Evolutionary conservation across 2,888 invertebrate genomes (phyloP), one percentile per base, ranked within the genome.

Genomic region (Lasioglossum malachurum): DNA sequence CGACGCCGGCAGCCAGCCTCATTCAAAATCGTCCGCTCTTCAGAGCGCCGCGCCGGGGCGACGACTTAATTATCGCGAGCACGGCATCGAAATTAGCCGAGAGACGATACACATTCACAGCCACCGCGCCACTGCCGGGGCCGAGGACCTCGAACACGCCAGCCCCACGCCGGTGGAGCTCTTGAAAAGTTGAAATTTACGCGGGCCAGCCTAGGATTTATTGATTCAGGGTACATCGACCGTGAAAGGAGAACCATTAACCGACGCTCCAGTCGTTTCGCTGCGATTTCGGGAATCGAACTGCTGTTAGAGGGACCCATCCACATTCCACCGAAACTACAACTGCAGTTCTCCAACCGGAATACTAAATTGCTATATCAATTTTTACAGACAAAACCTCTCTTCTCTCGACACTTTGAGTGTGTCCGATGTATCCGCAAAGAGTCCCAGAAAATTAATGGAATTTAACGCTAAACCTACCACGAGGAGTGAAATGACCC

Each of bases 1-100:
- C 64, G 31, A 60, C 12, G 64, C 64, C 64, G 16, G 27, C 64
- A 64, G 64, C 64, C 27, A 16, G 64, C 38, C 80, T 74, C 80
- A 19, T 77, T 85, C 57, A 76, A 80, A 84, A 80, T 80, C 67
- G 80, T 80, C 79, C 78, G n/a, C 72, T 73, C 72, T 78, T 64
- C 75, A 60, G 19, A 23, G 60, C 27, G 76, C 44, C 69, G 80
- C 23, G 23, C 7, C 53, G 53, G n/a, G 31, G 69, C 46, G n/a
- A 7, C 35, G 69, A 35, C 78, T 83, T 84, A 83, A 85, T 85
- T 85, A 85, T 78, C 78, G 72, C 69, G 76, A 57, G 57, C 73
- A 8, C n/a, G 57, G 60, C 35, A 75, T 64, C 60, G 74, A 75
- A 82, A 84, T 82, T 75, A 78, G 67, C 69, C 49, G 74, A 14